Percentiles rank a stretch among this genome's conserved stretches.
phyloP scores from a whole-genome alignment of 2,888 invertebrate genomes.

The Meiosimyza decipiens region DNA sequence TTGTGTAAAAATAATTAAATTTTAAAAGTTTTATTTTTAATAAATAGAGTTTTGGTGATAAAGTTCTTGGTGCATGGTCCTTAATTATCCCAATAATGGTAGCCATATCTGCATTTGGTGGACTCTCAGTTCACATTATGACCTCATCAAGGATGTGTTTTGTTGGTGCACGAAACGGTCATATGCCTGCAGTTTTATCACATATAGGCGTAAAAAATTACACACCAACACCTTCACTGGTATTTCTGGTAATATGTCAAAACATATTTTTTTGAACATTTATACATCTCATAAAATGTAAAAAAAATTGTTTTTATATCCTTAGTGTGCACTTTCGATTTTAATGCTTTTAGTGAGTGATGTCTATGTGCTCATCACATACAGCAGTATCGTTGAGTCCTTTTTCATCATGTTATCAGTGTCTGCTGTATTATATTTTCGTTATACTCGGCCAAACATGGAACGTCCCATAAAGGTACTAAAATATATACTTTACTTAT shows the following conservation, averaged over 20 bases:
- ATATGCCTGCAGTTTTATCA: conserved; percentile 84
- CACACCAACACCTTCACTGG: conserved; percentile 84
- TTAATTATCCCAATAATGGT: conserved; percentile 93
- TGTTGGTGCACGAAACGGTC: conserved; percentile 90
- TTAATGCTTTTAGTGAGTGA: conserved; percentile 87
- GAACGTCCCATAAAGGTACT: conserved; percentile 85
- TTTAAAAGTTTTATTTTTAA: conserved; percentile 6
- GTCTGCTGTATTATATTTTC: conserved; percentile 83
- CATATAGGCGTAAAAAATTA: conserved; percentile 80
- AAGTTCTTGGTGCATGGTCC: conserved; percentile 77
- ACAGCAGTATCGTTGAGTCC: conserved; percentile 92
- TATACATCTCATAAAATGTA: neutral
- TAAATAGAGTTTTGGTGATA: conserved; percentile 82
- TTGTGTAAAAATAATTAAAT: neutral
- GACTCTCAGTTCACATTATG: conserved; percentile 94
- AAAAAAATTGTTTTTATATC: neutral
- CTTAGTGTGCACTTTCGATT: conserved; percentile 83
- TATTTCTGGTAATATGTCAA: conserved; percentile 77
- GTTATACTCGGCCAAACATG: conserved; percentile 83
- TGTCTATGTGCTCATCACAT: conserved; percentile 87
- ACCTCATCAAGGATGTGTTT: conserved; percentile 93
- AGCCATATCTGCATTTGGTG: conserved; percentile 91
- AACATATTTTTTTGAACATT: neutral
- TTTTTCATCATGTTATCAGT: conserved; percentile 91
- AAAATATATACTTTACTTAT: neutral